These are phyloP conservation scores for Ianthella basta DNA, from an alignment of 37 sponge, comb jelly and placozoan species.

Conservation along the genomic window DNA sequence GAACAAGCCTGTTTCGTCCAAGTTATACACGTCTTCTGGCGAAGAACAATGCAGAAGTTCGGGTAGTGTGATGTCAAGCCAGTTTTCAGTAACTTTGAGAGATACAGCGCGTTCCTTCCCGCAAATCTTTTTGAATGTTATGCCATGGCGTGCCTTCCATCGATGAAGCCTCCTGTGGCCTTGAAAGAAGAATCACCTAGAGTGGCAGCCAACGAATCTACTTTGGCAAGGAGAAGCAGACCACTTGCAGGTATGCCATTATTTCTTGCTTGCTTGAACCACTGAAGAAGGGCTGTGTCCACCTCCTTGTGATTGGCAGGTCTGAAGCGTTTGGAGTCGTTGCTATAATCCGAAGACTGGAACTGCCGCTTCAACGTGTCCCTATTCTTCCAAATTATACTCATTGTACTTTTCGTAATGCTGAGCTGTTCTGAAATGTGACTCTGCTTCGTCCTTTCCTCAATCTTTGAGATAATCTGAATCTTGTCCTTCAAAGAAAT, in stretches of 20 bases:
- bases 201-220: constrained; percentile 6
- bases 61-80: constrained; percentile 21
- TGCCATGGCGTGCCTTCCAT: constrained; percentile 36
- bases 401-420: not conserved
- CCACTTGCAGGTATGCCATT: not conserved
- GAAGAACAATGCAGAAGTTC: constrained; percentile 15
- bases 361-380: too few relatives aligned
- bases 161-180: constrained; percentile 30
- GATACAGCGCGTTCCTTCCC: constrained; percentile 18
- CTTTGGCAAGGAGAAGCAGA: constrained; percentile 22
- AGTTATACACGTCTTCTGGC: constrained; percentile 26
- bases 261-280: constrained; percentile 24
- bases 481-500: constrained; percentile 15
- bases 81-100: not conserved
- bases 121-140: constrained; percentile 27
- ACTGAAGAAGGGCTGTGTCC: not conserved
- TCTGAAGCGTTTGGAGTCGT: too few relatives aligned
- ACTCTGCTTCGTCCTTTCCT: constrained; percentile 2
- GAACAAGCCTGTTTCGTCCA: constrained; percentile 29
- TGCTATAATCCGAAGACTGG: too few relatives aligned
- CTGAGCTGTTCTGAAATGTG: not conserved
- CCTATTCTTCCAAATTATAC: constrained; percentile 12
- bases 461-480: constrained; percentile 32
- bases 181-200: constrained; percentile 1
- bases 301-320: too few relatives aligned